Conservation (phyloP, 2,113 vertebrate genomes). For the Dendropsophus ebraccatus region DNA sequence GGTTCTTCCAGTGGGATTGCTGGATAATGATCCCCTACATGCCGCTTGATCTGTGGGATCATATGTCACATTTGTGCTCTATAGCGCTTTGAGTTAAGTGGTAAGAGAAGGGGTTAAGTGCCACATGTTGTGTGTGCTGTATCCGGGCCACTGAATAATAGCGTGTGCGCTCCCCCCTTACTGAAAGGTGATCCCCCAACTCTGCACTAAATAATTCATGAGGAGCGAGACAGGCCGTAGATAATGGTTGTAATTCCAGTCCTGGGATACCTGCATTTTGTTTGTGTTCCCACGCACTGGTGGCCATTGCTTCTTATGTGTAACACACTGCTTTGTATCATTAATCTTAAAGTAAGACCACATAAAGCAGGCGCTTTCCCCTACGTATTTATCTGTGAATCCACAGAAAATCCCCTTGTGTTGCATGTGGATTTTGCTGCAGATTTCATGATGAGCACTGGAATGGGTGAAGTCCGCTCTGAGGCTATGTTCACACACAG, state of each 20-base stretch:
- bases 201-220: conserved; percentile 35
- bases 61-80: not conserved
- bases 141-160: not conserved
- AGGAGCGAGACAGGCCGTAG: not conserved
- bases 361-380: not conserved
- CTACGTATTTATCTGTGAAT: not conserved
- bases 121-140: conserved; percentile 5
- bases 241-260: conserved; percentile 34
- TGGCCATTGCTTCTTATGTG: not conserved
- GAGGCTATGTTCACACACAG: no score
- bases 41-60: not conserved
- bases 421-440: no score
- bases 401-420: no score
- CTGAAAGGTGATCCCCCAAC: conserved; percentile 40
- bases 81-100: not conserved
- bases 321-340: not conserved
- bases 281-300: not conserved
- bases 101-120: conserved; percentile 9
- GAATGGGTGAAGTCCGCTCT: no score
- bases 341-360: not conserved
- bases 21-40: not conserved
- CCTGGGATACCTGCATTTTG: conserved; percentile 19
- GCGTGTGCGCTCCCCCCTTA: not conserved
- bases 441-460: no score
- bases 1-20: not conserved